Percentiles rank a stretch among this genome's conserved stretches.
Conservation (phyloP, 2,113 vertebrate genomes). For the Eonycteris spelaea region DNA sequence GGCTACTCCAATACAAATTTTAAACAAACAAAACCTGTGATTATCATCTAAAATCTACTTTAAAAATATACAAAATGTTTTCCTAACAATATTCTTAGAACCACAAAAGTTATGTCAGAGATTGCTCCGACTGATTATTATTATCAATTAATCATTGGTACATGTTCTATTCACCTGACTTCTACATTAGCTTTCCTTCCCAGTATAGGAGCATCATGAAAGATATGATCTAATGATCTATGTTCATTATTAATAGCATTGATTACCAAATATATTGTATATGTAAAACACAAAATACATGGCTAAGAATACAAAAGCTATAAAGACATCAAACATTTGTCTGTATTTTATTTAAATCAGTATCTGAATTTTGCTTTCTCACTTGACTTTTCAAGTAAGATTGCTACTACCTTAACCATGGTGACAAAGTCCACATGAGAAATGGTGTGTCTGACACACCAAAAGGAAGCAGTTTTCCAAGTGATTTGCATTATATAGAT, state of each 20-base stretch:
- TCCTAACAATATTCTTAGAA: background rate
- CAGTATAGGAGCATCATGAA: background rate
- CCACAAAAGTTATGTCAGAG: background rate
- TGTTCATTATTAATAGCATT: background rate
- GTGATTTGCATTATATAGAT: background rate
- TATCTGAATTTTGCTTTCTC: background rate
- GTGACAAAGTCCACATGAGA: background rate
- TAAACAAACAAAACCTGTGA: background rate
- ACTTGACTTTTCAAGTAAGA: conserved; percentile 24
- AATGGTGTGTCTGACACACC: background rate
- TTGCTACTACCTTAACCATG: background rate
- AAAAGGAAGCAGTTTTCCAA: background rate
- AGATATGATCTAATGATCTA: background rate
- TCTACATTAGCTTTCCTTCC: background rate
- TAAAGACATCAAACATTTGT: background rate
- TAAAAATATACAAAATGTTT: background rate
- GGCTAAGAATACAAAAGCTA: background rate
- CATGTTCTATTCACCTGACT: background rate
- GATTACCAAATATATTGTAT: background rate
- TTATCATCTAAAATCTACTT: background rate
- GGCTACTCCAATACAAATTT: background rate
- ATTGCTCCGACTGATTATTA: background rate
- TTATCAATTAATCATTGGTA: background rate
- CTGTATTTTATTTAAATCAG: background rate
- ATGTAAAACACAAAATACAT: background rate